Evolutionary conservation across 2,888 invertebrate species (phyloP).

Genomic region (Pristionchus japonicus): DNA sequence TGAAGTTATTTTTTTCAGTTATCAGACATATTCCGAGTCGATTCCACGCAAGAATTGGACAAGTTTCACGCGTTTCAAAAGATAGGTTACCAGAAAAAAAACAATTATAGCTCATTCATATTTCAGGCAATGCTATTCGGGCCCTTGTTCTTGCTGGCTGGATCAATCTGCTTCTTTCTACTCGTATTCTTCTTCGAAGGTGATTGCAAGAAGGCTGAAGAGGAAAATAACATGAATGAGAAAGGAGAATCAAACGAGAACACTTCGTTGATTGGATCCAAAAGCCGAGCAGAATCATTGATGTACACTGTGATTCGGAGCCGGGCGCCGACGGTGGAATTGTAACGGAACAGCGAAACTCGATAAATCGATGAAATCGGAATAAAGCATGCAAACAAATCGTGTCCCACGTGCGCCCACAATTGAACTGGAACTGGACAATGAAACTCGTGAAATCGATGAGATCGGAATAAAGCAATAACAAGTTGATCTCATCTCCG

Average conservation of each 20-base stretch:
- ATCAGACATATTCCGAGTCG: not conserved
- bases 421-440: no score
- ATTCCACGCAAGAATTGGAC: not conserved
- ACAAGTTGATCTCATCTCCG: not conserved
- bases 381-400: no score
- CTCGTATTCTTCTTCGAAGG: not conserved
- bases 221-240: not conserved
- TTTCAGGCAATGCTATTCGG: not conserved
- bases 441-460: no score
- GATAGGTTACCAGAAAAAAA: not conserved
- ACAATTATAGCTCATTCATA: no score
- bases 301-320: not conserved
- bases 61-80: not conserved
- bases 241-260: not conserved
- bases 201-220: not conserved
- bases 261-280: not conserved
- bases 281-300: not conserved
- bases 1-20: not conserved
- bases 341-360: no score
- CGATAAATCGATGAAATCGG: no score
- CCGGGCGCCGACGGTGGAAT: not conserved
- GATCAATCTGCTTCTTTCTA: not conserved
- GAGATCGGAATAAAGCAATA: no score
- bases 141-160: not conserved
- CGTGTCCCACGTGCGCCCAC: no score